A percentile compares a stretch with the other conserved stretches of the same genome.
Evolutionary conservation across 2,113 vertebrate genomes (phyloP).

Genomic region (Menidia beryllina): DNA sequence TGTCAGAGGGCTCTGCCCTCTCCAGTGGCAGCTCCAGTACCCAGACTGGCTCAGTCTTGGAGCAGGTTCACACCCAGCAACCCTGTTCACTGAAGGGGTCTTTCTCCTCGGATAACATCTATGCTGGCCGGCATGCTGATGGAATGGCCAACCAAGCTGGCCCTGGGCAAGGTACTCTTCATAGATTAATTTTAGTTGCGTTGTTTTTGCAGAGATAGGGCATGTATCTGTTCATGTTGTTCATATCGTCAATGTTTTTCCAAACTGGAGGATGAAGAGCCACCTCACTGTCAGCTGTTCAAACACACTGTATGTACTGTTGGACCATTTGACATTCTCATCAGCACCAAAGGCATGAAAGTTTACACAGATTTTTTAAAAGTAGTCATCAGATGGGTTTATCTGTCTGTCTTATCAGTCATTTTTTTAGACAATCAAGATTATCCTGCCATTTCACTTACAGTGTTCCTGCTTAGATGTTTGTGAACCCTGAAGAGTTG

Average conservation of each 20-base stretch:
- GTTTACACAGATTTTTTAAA: too few relatives aligned
- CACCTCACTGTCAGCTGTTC: constrained; percentile 4
- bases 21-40: constrained; percentile 66
- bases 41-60: constrained; percentile 58
- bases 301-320: neutral
- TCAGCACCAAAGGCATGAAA: neutral
- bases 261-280: constrained; percentile 1
- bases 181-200: neutral
- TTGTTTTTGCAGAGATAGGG: neutral
- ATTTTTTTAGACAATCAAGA: too few relatives aligned
- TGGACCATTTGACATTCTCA: constrained; percentile 6
- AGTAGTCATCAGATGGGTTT: too few relatives aligned
- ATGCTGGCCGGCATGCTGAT: constrained; percentile 87
- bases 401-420: too few relatives aligned
- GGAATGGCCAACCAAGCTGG: constrained; percentile 68
- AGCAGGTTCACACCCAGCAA: constrained; percentile 94
- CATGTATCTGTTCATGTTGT: constrained; percentile 6
- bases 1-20: constrained; percentile 69
- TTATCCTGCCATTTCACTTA: neutral
- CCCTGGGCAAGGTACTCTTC: constrained; percentile 76
- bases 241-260: constrained; percentile 6
- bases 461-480: too few relatives aligned
- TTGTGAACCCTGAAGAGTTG: neutral
- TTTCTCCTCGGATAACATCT: constrained; percentile 94
- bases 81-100: constrained; percentile 97